phyloP scores from a whole-genome alignment of 2,888 invertebrate genomes.

The Hemistola chrysoprasaria region DNA sequence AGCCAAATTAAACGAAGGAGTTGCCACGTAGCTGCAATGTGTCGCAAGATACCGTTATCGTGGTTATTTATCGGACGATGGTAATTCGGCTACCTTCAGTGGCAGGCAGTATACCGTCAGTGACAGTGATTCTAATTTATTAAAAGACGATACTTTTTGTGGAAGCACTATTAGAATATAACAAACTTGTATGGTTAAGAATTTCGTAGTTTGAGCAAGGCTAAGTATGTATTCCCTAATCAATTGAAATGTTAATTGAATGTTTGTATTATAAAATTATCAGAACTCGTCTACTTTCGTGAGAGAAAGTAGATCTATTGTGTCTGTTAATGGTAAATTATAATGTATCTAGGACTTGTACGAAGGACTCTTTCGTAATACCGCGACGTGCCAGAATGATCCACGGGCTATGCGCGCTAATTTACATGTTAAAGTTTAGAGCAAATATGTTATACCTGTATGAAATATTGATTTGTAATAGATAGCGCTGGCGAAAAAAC shows the following conservation, averaged over 20 bases:
- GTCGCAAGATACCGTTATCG: conserved; percentile 32
- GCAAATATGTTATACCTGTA: no score
- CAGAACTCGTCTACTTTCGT: conserved; percentile 8
- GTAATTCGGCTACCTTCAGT: conserved; percentile 14
- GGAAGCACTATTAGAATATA: conserved; percentile 1
- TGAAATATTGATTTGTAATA: no score
- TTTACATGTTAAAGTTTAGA: no score
- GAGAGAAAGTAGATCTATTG: conserved; percentile 7
- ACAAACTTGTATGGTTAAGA: conserved; percentile 1
- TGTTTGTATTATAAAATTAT: conserved; percentile 4
- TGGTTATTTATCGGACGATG: conserved; percentile 10
- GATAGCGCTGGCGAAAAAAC: no score
- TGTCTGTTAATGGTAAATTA: neutral
- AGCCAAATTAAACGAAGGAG: conserved; percentile 37
- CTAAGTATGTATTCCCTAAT: no score
- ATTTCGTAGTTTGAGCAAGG: conserved; percentile 1
- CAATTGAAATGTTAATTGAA: no score
- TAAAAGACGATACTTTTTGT: neutral
- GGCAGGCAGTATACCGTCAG: no score
- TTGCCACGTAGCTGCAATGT: conserved; percentile 27
- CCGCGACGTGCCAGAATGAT: no score
- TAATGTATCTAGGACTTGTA: neutral
- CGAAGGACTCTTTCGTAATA: no score
- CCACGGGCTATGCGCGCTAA: no score
- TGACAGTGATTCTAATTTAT: conserved; percentile 2